phyloP scores from a whole-genome alignment of 2,888 invertebrate species.

The Tiliacea citrago region DNA sequence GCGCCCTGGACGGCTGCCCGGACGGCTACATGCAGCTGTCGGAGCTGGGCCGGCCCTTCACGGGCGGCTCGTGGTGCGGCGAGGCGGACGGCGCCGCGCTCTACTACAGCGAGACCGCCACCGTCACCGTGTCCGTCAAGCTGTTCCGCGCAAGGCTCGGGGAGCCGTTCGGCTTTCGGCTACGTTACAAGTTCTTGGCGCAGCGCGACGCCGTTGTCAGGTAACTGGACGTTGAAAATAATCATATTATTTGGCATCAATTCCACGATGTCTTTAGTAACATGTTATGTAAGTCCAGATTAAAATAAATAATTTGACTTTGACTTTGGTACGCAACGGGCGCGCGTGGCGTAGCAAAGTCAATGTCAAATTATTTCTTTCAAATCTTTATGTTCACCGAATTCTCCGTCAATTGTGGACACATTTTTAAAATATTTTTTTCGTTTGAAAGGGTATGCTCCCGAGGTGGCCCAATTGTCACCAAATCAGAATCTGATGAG shows the following conservation, averaged over 20 bases:
- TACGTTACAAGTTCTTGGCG: constrained; percentile 95
- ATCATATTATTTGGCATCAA: not conserved
- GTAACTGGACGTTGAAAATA: constrained; percentile 74
- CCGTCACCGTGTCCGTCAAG: constrained; percentile 96
- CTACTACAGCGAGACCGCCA: constrained; percentile 97
- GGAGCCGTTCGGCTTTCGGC: constrained; percentile 94
- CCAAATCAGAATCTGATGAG: too few species aligned
- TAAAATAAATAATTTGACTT: too few species aligned
- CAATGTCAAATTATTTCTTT: too few species aligned
- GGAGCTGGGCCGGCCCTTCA: constrained; percentile 96
- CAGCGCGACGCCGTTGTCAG: constrained; percentile 94
- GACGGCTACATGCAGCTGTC: constrained; percentile 97
- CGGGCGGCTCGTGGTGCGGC: constrained; percentile 97
- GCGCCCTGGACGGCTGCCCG: constrained; percentile 94
- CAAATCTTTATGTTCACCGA: too few species aligned
- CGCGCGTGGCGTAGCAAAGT: too few species aligned
- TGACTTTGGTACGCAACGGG: too few species aligned
- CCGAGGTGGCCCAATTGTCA: too few species aligned
- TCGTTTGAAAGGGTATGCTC: too few species aligned
- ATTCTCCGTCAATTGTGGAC: too few species aligned
- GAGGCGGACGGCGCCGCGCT: constrained; percentile 95
- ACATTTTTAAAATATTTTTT: too few species aligned
- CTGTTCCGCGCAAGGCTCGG: constrained; percentile 93
- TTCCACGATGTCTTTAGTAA: not conserved
- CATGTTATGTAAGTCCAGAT: not conserved